phyloP scores from a whole-genome alignment of 2,113 vertebrate genomes.

The Podarcis raffonei region DNA sequence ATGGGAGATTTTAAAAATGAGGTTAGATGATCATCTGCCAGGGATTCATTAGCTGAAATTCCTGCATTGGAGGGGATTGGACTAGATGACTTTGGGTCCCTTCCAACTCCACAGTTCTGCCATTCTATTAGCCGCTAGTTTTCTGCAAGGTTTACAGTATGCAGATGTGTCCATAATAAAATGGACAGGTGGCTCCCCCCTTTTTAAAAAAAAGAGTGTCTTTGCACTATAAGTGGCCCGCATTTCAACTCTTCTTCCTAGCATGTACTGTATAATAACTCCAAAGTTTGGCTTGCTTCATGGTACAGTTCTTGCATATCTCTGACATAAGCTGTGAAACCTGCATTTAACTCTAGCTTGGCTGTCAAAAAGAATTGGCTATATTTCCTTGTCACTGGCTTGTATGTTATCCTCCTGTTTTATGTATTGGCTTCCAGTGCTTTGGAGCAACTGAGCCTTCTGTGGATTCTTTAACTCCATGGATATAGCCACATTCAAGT shows the following conservation, averaged over 20 bases:
- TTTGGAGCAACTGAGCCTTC: background rate
- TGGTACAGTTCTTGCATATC: background rate
- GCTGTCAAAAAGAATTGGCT: background rate
- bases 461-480: background rate
- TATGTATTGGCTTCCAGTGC: background rate
- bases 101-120: too few species aligned
- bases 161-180: background rate
- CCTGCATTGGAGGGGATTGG: too few species aligned
- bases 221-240: background rate
- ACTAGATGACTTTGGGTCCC: too few species aligned
- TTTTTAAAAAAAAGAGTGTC: background rate
- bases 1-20: too few species aligned
- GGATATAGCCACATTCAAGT: rapidly evolving
- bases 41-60: too few species aligned
- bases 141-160: background rate
- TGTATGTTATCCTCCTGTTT: background rate
- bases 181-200: background rate
- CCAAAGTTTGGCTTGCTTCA: conserved; percentile 8
- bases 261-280: conserved; percentile 34
- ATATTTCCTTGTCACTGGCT: background rate
- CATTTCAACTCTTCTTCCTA: background rate
- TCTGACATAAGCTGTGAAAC: background rate
- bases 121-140: background rate
- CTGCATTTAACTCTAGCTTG: background rate
- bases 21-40: too few species aligned